Evolutionary conservation across 2,113 vertebrate genomes (phyloP), one percentile per base, ranked within the genome.

Genomic region (Rhea pennata): DNA sequence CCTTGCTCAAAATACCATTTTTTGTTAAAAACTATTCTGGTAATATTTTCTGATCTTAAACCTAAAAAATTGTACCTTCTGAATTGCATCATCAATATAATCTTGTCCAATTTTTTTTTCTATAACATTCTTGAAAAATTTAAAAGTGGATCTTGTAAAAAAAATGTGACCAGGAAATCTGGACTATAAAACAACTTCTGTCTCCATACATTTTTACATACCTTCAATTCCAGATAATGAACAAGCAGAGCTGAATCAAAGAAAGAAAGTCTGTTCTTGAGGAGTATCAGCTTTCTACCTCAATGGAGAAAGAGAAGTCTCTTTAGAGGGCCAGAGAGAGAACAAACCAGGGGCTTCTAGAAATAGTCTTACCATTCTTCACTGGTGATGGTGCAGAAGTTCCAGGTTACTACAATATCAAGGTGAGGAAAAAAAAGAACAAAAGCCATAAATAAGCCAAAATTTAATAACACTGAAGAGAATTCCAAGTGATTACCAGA

Each of bases 401-500:
- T 96, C 29, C 82, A 67, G 8, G 9, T 83, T 94, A 94, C 85
- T 82, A 85, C 88, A 87, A 22, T 79, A 53, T 40, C 64, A 54
- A 94, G 64, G 29, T 17, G n/a, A n/a, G 36, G n/a, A 89, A 16
- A 51, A 51, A 53, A 78, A 39, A 75, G 83, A 1, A 6, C 20
- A 40, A 40, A 80, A 82, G 9, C 15, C 33, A 62, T 29, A 50
- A 84, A 29, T 82, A 54, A 65, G 29, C 17, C 8, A 39, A 59
- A 48, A 79, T 84, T 67, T 16, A 93, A 72, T 44, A 87, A 10
- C 39, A 79, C 29, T 24, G 26, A 61, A 61, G 29, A 72, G 36
- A 93, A 95, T 78, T 95, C 88, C 85, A 93, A 93, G 86, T 75
- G 92, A 94, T 95, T 93, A 85, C 61, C 69, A 93, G 89, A 78